A percentile compares a stretch with the other conserved stretches of the same genome.
These are phyloP conservation scores for Nomada lathburiana DNA, from an alignment of 2,888 invertebrate species.

Conservation along the genomic window DNA sequence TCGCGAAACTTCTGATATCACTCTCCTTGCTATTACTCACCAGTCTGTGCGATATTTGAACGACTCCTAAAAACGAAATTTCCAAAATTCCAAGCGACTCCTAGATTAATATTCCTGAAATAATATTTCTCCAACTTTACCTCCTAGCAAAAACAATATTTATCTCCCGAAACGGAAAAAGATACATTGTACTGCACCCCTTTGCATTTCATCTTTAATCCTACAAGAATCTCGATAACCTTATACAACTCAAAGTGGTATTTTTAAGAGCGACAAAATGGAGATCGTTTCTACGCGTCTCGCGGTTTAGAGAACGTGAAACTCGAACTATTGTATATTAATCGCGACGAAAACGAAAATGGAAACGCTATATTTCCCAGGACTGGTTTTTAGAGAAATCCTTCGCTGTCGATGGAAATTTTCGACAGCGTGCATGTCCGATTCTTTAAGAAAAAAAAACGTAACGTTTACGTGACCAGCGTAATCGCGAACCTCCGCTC, in stretches of 20 bases:
- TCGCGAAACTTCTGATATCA: too few species aligned
- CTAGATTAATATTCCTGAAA: slow-evolving; percentile 15
- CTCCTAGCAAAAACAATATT: not conserved
- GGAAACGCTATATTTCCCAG: not conserved
- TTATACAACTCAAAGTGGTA: not conserved
- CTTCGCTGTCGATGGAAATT: slow-evolving; percentile 2
- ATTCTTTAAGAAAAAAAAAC: not conserved
- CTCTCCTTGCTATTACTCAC: not conserved
- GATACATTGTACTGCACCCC: not conserved
- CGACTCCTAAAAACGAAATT: not conserved
- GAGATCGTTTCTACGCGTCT: not conserved
- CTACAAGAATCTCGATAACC: not conserved
- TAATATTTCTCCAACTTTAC: not conserved
- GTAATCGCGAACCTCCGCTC: not conserved
- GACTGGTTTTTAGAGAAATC: not conserved
- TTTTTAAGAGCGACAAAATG: not conserved
- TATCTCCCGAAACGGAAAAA: not conserved
- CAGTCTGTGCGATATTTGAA: not conserved
- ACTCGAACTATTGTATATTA: not conserved
- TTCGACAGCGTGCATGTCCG: not conserved
- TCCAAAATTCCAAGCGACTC: not conserved
- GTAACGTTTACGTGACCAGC: slow-evolving; percentile 12
- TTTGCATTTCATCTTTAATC: not conserved
- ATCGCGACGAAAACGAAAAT: not conserved
- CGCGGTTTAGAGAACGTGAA: not conserved